phyloP scores from a whole-genome alignment of 2,113 vertebrate species.

The Microtus oregoni region DNA sequence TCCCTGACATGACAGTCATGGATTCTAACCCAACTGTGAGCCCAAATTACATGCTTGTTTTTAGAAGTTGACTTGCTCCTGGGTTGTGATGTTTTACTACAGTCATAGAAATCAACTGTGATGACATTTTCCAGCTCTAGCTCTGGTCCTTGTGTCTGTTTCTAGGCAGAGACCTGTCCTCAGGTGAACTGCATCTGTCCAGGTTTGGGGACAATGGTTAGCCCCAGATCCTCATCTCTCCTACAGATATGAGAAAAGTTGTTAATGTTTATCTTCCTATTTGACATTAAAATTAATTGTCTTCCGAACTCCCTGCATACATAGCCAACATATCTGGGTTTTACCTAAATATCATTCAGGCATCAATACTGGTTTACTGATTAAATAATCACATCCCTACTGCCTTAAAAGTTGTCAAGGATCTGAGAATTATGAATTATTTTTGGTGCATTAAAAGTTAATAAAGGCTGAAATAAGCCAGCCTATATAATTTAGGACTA shows the following conservation, averaged over 20 bases:
- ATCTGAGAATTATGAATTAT: not conserved
- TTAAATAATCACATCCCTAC: not conserved
- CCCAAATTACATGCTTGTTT: not conserved
- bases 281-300: not conserved
- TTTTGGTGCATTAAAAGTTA: slow-evolving; percentile 28
- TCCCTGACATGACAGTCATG: not conserved
- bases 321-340: not conserved
- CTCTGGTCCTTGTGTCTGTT: not conserved
- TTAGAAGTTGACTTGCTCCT: not conserved
- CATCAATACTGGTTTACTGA: not conserved
- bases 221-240: not conserved
- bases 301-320: not conserved
- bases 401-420: slow-evolving; percentile 2
- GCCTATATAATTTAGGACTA: no score
- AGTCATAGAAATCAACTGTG: not conserved
- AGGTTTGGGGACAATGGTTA: not conserved
- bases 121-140: not conserved
- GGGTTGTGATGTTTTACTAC: not conserved
- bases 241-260: not conserved
- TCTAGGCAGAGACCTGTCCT: not conserved
- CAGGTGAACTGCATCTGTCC: not conserved
- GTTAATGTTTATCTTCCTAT: not conserved
- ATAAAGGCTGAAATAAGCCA: not conserved
- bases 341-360: not conserved
- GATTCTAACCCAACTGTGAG: not conserved